These are phyloP conservation scores for Pseudomyrmex concolor DNA, from an alignment of 1,140 invertebrate genomes.

Conservation along the genomic window DNA sequence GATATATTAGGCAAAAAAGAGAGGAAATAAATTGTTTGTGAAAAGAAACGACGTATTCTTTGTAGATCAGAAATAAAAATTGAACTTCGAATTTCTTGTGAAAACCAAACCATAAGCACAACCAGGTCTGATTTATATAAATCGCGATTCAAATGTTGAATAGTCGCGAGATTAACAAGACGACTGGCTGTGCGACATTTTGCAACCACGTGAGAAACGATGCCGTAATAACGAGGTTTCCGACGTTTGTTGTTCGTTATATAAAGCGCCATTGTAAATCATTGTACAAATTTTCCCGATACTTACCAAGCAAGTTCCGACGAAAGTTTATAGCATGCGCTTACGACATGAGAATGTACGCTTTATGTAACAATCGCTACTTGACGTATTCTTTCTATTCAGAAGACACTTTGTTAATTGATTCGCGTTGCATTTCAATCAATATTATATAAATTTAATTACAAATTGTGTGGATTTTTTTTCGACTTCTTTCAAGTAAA, in stretches of 20 bases:
- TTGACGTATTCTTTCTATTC: neutral
- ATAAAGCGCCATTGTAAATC: conserved; percentile 43
- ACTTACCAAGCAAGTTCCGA: conserved; percentile 14
- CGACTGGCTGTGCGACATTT: conserved; percentile 5
- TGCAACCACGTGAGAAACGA: conserved; percentile 16
- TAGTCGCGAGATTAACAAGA: neutral
- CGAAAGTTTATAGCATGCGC: conserved; percentile 34
- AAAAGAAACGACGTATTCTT: no score
- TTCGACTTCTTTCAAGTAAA: neutral
- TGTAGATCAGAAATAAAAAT: no score
- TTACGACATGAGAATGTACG: conserved; percentile 40
- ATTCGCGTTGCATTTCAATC: neutral
- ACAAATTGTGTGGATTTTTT: neutral
- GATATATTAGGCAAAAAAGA: no score
- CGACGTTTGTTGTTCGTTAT: conserved; percentile 4
- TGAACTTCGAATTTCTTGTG: no score
- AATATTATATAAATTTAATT: neutral
- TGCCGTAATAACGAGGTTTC: neutral
- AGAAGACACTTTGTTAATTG: neutral
- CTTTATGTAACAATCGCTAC: conserved; percentile 40
- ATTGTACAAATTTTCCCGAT: conserved; percentile 35
- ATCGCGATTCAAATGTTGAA: no score
- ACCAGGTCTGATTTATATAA: no score
- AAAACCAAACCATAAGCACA: no score
- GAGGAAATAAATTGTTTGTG: no score